Conservation (phyloP, 1,140 invertebrate species). For the Trinorchestia longiramus region DNA sequence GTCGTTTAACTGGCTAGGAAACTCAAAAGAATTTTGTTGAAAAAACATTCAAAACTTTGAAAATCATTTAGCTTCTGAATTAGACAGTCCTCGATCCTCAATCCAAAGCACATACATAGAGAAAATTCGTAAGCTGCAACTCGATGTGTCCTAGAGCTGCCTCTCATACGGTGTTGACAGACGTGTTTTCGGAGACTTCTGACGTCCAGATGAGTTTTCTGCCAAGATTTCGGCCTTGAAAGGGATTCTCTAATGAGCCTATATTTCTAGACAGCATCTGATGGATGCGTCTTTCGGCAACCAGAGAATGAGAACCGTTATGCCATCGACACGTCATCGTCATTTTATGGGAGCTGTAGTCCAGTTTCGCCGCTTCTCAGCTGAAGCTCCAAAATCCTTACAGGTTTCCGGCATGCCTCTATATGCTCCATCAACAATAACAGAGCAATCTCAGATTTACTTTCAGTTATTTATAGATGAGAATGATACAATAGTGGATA, state of each 20-base stretch:
- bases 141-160: background rate
- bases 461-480: no score
- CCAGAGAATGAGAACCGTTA: background rate
- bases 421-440: background rate
- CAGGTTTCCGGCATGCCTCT: background rate
- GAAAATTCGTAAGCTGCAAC: background rate
- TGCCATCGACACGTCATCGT: background rate
- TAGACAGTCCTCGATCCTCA: no score
- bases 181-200: background rate
- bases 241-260: background rate
- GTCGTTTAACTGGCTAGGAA: no score
- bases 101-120: no score
- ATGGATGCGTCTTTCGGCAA: background rate
- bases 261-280: background rate
- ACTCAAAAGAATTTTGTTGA: no score
- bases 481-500: no score
- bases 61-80: no score
- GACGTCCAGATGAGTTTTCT: constrained; percentile 20
- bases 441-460: no score
- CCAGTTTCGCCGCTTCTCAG: background rate
- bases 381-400: background rate
- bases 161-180: background rate
- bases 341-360: background rate
- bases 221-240: constrained; percentile 28
- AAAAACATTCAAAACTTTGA: no score